These are phyloP conservation scores for Hipposideros larvatus DNA, from an alignment of 2,797 vertebrate genomes.

Conservation along the genomic window DNA sequence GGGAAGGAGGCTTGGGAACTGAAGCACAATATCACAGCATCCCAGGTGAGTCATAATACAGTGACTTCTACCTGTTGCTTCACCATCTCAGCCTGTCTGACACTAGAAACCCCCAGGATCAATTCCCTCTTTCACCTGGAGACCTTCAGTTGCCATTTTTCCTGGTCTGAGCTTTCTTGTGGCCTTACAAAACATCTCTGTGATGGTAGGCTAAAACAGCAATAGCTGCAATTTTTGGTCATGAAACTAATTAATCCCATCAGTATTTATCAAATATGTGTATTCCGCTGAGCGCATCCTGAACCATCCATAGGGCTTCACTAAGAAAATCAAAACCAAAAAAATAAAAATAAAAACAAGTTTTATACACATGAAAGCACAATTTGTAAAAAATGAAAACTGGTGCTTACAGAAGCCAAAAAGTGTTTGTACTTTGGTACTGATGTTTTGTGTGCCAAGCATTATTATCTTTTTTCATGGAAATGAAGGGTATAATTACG, in stretches of 20 bases:
- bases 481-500: conserved; percentile 44
- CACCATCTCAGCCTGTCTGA: background rate
- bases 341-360: background rate
- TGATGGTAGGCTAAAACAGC: background rate
- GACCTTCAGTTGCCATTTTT: background rate
- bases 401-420: background rate
- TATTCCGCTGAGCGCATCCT: background rate
- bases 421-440: background rate
- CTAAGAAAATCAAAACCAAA: background rate
- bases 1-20: background rate
- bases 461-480: background rate
- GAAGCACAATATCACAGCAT: background rate
- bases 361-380: background rate
- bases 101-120: background rate
- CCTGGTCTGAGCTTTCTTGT: background rate
- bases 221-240: background rate
- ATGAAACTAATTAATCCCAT: background rate
- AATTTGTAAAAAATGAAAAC: conserved; percentile 8
- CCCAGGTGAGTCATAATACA: background rate
- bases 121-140: background rate
- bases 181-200: background rate
- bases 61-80: background rate
- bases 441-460: background rate
- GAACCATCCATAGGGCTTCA: background rate
- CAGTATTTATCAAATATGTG: background rate